Evolutionary conservation across 2,113 vertebrate species (phyloP).

Genomic region (Pseudonaja textilis): DNA sequence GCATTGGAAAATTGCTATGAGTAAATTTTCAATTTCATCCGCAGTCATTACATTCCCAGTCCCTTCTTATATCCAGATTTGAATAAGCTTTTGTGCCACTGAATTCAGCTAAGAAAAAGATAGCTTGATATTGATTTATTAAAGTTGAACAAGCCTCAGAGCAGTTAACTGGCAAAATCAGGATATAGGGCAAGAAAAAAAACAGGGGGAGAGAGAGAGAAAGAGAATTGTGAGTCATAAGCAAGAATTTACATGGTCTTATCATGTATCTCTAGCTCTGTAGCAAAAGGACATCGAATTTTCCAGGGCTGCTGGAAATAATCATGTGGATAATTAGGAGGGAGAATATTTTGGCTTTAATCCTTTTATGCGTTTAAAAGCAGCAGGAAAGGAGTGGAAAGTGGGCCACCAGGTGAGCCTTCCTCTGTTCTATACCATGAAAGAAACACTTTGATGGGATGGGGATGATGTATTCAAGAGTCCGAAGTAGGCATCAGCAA

Average conservation of each 20-base stretch:
- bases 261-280: neutral
- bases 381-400: neutral
- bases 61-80: neutral
- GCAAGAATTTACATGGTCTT: neutral
- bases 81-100: neutral
- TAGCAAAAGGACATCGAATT: neutral
- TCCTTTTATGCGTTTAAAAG: neutral
- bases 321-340: neutral
- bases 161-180: neutral
- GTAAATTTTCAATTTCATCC: neutral
- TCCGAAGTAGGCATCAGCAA: neutral
- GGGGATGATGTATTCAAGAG: neutral
- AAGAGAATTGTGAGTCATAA: neutral
- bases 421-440: neutral
- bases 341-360: neutral
- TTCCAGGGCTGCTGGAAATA: neutral
- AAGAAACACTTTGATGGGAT: neutral
- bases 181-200: neutral
- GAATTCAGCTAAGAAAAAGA: neutral
- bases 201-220: neutral
- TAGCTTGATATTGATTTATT: neutral
- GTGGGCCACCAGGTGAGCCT: neutral
- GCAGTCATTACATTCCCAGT: neutral
- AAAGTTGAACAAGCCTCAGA: neutral
- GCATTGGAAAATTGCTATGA: neutral